phyloP scores from a whole-genome alignment of 2,113 vertebrate species.

The Mystacornis crossleyi region DNA sequence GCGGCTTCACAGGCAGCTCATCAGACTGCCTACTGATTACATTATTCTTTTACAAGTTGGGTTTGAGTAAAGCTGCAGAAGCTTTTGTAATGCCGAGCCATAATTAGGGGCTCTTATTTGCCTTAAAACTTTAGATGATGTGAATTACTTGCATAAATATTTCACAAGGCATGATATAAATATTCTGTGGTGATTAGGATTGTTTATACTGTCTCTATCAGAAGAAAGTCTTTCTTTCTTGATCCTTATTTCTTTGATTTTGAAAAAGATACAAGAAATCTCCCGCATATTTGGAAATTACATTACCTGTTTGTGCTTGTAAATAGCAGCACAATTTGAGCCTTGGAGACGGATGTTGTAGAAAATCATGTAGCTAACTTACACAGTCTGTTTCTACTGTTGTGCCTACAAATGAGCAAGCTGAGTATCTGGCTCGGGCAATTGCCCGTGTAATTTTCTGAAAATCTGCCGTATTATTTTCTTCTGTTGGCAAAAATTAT shows the following conservation, averaged over 20 bases:
- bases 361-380: neutral
- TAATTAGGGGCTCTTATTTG: neutral
- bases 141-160: constrained; percentile 50
- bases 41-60: constrained; percentile 44
- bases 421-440: constrained; percentile 14
- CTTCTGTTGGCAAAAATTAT: neutral
- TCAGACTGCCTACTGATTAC: constrained; percentile 25
- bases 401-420: constrained; percentile 53
- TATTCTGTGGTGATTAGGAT: neutral
- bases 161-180: neutral
- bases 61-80: constrained; percentile 8
- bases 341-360: neutral
- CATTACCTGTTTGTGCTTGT: constrained; percentile 21
- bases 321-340: neutral
- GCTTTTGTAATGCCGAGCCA: constrained; percentile 41
- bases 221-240: neutral
- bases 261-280: neutral
- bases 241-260: neutral
- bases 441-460: constrained; percentile 58
- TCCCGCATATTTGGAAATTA: neutral
- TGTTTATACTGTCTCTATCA: constrained; percentile 3
- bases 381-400: constrained; percentile 49
- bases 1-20: neutral
- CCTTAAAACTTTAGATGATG: constrained; percentile 21
- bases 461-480: constrained; percentile 48